Conservation (phyloP, 2,888 invertebrate genomes). For the Rhabditoides inermis region DNA sequence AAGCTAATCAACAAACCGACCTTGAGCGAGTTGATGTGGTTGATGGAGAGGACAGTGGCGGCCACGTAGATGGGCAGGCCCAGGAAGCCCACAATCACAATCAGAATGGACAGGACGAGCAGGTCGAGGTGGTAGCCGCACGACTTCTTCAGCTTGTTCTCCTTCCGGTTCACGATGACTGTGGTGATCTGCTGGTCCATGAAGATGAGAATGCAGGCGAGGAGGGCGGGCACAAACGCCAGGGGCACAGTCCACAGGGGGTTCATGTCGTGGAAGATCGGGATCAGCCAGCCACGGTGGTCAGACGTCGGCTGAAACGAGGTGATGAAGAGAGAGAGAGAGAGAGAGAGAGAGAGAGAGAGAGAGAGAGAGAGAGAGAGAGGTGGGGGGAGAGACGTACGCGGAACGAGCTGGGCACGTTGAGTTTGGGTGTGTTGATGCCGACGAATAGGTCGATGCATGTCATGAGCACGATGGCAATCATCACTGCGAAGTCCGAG, state of each 20-base stretch:
- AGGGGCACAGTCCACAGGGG: conserved; percentile 76
- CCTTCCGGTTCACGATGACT: conserved; percentile 94
- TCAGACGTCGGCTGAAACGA: conserved; percentile 48
- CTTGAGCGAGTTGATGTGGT: conserved; percentile 86
- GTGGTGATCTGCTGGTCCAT: conserved; percentile 99
- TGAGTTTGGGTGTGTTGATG: conserved; percentile 84
- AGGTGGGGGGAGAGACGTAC: too few species aligned
- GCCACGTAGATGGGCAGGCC: conserved; percentile 78
- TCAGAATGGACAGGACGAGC: conserved; percentile 76
- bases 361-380: too few species aligned
- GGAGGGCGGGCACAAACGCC: conserved; percentile 79
- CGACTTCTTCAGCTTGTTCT: conserved; percentile 82
- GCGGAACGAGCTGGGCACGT: conserved; percentile 61
- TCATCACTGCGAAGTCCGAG: conserved; percentile 84
- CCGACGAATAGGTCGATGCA: conserved; percentile 72
- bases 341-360: too few species aligned
- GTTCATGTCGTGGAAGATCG: conserved; percentile 59
- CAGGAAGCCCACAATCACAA: conserved; percentile 79
- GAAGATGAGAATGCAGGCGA: conserved; percentile 92
- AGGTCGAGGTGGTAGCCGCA: conserved; percentile 92
- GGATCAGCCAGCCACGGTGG: conserved; percentile 50
- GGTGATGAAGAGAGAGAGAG: background rate
- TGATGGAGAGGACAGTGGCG: conserved; percentile 90
- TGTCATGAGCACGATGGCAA: conserved; percentile 86
- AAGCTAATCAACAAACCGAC: conserved; percentile 13